Conservation (phyloP, 2,888 invertebrate genomes). For the Epirrhoe tristata region DNA sequence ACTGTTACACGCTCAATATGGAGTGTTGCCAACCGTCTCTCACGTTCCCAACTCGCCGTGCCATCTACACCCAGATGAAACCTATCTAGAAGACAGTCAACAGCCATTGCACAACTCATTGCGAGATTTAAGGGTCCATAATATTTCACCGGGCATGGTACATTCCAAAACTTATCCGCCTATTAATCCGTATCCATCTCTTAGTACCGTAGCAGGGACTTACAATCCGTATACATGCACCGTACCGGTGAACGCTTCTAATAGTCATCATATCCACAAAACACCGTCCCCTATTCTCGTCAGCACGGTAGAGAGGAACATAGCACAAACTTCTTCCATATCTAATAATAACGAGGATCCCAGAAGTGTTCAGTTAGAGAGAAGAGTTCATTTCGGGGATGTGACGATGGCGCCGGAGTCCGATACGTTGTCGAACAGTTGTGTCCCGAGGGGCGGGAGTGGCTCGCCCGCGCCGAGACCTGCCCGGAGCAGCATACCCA, state of each 20-base stretch:
- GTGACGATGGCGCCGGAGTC: slow-evolving; percentile 74
- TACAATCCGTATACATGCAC: slow-evolving; percentile 79
- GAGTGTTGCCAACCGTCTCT: slow-evolving; percentile 75
- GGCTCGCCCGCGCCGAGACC: slow-evolving; percentile 74
- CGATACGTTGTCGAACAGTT: slow-evolving; percentile 71
- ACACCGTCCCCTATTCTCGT: slow-evolving; percentile 60
- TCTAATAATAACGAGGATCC: slow-evolving; percentile 62
- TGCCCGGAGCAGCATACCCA: slow-evolving; percentile 83
- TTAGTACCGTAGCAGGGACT: slow-evolving; percentile 80
- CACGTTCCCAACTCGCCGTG: slow-evolving; percentile 81
- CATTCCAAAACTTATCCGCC: slow-evolving; percentile 80
- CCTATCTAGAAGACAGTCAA: slow-evolving; percentile 59
- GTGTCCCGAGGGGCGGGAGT: slow-evolving; percentile 72
- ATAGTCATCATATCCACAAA: slow-evolving; percentile 56
- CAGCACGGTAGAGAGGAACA: slow-evolving; percentile 67
- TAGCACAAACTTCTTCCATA: slow-evolving; percentile 62
- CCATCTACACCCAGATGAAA: slow-evolving; percentile 74
- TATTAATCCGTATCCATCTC: slow-evolving; percentile 75
- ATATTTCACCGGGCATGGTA: slow-evolving; percentile 67
- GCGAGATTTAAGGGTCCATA: slow-evolving; percentile 68
- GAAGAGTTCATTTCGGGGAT: slow-evolving; percentile 81
- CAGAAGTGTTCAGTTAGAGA: slow-evolving; percentile 77
- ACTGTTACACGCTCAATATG: slow-evolving; percentile 77
- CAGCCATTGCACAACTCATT: slow-evolving; percentile 66
- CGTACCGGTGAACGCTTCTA: slow-evolving; percentile 65